Conservation (phyloP, 2,888 invertebrate genomes). For the Plemyria rubiginata region DNA sequence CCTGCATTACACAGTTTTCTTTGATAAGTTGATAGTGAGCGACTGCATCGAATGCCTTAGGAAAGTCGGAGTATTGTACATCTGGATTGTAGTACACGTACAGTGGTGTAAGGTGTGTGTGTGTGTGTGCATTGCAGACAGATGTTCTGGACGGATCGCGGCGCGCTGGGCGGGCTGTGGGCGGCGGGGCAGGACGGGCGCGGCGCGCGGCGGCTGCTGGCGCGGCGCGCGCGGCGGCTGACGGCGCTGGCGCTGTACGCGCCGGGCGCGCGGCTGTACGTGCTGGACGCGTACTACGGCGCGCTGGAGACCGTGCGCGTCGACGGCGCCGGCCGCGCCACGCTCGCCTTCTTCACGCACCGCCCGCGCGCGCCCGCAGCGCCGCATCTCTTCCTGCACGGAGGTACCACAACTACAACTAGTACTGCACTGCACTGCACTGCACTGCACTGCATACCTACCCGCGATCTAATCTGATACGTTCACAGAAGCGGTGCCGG, state of each 20-base stretch:
- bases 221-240: conserved; percentile 88
- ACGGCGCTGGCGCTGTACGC: conserved; percentile 91
- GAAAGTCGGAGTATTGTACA: too few species aligned
- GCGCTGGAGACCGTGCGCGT: conserved; percentile 88
- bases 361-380: conserved; percentile 39
- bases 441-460: too few species aligned
- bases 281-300: conserved; percentile 92
- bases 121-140: conserved; percentile 2
- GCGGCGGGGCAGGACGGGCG: conserved; percentile 87
- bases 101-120: not conserved
- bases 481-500: conserved; percentile 14
- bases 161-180: conserved; percentile 86
- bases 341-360: conserved; percentile 57
- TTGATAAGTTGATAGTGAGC: too few species aligned
- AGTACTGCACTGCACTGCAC: too few species aligned
- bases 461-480: too few species aligned
- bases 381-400: conserved; percentile 15
- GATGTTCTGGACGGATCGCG: conserved; percentile 90
- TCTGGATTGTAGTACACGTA: too few species aligned
- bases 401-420: too few species aligned
- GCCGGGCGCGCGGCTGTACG: conserved; percentile 90
- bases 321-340: conserved; percentile 87
- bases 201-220: conserved; percentile 79
- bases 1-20: too few species aligned
- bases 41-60: too few species aligned